phyloP scores from a whole-genome alignment of 2,888 invertebrate genomes.

The Hypercompe scribonia region DNA sequence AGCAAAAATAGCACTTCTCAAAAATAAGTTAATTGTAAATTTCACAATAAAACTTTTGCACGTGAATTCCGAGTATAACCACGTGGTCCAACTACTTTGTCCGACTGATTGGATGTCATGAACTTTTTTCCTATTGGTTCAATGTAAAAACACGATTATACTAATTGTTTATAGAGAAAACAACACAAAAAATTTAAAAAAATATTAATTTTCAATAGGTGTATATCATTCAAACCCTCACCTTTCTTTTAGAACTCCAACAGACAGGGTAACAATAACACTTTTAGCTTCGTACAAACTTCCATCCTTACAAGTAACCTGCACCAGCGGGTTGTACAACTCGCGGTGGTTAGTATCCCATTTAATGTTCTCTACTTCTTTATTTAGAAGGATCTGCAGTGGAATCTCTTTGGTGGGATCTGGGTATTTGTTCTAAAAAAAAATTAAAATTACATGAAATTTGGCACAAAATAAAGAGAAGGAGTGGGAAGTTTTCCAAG shows the following conservation, averaged over 20 bases:
- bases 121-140: no score
- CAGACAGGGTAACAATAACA: conserved; percentile 89
- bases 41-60: no score
- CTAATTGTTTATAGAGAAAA: no score
- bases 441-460: conserved; percentile 9
- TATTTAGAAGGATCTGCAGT: conserved; percentile 81
- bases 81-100: no score
- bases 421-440: conserved; percentile 81
- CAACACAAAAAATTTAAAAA: no score
- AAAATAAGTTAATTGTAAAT: no score
- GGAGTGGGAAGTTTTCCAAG: no score
- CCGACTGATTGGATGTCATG: no score
- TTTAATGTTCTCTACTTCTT: conserved; percentile 84
- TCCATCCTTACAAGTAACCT: conserved; percentile 86
- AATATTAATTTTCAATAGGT: not conserved
- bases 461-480: no score
- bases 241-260: conserved; percentile 89
- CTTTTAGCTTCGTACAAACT: conserved; percentile 86
- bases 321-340: conserved; percentile 72
- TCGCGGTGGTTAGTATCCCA: conserved; percentile 71
- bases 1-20: no score
- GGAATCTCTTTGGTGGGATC: conserved; percentile 74
- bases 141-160: no score
- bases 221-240: not conserved
- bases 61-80: no score